Percentiles rank a stretch among this genome's conserved stretches.
Evolutionary conservation across 2,797 vertebrate genomes (phyloP).

Genomic region (Eidolon dupreanum): DNA sequence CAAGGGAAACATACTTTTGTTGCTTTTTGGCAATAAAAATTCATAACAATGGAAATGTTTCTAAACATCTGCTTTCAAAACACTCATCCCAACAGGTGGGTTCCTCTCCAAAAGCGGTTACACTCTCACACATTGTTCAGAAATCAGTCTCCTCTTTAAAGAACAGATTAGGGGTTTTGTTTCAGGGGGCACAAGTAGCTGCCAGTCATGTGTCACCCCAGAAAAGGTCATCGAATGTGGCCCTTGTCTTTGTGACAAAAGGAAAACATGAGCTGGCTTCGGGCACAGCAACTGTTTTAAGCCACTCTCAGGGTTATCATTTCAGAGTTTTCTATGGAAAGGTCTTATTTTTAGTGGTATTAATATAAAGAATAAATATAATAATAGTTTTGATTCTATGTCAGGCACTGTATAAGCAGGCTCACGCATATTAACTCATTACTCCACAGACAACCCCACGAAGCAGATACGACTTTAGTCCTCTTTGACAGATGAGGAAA

Average conservation of each 20-base stretch:
- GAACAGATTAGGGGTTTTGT: background rate
- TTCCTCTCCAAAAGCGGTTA: background rate
- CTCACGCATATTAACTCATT: rapidly evolving
- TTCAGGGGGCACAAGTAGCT: background rate
- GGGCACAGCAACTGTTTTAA: background rate
- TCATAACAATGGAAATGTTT: background rate
- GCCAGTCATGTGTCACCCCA: background rate
- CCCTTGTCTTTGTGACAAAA: background rate
- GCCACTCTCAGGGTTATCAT: background rate
- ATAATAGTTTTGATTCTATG: too few relatives aligned
- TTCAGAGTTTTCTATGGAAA: background rate
- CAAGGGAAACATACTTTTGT: background rate
- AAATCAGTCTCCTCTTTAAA: slow-evolving; percentile 1
- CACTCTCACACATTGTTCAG: background rate
- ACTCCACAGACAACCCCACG: background rate
- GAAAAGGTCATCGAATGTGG: background rate
- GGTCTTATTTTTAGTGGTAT: background rate
- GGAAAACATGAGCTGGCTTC: background rate
- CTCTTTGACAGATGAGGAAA: background rate
- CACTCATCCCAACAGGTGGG: background rate
- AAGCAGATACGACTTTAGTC: background rate
- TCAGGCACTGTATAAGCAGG: background rate
- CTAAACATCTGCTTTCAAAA: slow-evolving; percentile 41
- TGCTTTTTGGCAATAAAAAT: background rate
- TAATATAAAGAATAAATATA: background rate